A percentile compares a stretch with the other conserved stretches of the same genome.
These are phyloP conservation scores for Sitodiplosis mosellana DNA, from an alignment of 1,140 invertebrate genomes.

Conservation along the genomic window DNA sequence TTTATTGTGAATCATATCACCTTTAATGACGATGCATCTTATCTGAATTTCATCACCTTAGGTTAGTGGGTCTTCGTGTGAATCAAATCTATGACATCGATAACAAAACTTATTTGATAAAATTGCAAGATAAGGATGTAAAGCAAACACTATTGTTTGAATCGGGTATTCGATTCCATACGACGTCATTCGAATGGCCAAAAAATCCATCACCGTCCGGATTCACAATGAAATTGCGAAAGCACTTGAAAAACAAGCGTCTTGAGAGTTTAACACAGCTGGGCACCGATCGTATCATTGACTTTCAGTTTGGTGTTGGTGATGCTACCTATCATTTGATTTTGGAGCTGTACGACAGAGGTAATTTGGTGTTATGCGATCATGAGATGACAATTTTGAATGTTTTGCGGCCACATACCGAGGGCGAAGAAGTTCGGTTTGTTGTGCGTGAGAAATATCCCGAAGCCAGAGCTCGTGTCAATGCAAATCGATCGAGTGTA, in stretches of 20 bases:
- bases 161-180: constrained; percentile 86
- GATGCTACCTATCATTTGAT: constrained; percentile 94
- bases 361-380: constrained; percentile 93
- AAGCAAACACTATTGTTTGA: constrained; percentile 83
- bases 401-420: constrained; percentile 80
- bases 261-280: constrained; percentile 72
- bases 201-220: constrained; percentile 91
- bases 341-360: constrained; percentile 90
- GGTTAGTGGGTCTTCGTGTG: constrained; percentile 78
- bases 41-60: constrained; percentile 25
- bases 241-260: constrained; percentile 93
- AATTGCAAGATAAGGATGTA: constrained; percentile 60
- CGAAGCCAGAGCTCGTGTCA: constrained; percentile 47
- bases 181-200: constrained; percentile 93
- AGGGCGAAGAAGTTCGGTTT: constrained; percentile 84
- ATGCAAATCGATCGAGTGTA: constrained; percentile 23
- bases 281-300: constrained; percentile 74
- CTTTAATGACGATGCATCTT: too few relatives aligned
- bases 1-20: too few relatives aligned
- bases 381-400: constrained; percentile 80
- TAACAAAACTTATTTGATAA: constrained; percentile 88
- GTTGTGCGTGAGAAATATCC: constrained; percentile 85
- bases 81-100: constrained; percentile 97
- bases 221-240: constrained; percentile 97
- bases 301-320: constrained; percentile 85